Conservation (phyloP, 2,113 vertebrate species). For the Tachysurus fulvidraco region DNA sequence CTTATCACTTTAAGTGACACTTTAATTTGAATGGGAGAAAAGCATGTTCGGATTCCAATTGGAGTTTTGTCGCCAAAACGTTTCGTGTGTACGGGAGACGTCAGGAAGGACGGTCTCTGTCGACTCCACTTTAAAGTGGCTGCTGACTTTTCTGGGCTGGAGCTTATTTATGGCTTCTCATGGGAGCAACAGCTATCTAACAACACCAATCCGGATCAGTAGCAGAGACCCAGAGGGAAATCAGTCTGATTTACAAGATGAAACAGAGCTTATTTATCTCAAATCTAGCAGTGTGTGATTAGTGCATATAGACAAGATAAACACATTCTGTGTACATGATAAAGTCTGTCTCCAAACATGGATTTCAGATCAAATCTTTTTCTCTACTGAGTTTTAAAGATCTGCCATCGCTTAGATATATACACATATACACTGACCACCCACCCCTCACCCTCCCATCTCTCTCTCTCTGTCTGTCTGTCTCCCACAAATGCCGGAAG, state of each 20-base stretch:
- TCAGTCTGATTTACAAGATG: neutral
- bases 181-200: constrained; percentile 8
- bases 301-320: neutral
- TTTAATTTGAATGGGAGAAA: constrained; percentile 58
- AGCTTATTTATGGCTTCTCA: constrained; percentile 51
- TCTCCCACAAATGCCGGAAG: too few relatives aligned
- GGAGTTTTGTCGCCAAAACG: constrained; percentile 9
- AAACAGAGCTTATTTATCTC: neutral
- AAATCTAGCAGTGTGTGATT: constrained; percentile 4
- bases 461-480: too few relatives aligned
- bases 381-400: neutral
- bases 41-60: constrained; percentile 44
- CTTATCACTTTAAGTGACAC: constrained; percentile 60
- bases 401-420: neutral
- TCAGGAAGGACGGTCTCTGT: constrained; percentile 57
- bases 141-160: constrained; percentile 42
- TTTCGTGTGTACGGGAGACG: constrained; percentile 50
- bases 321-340: neutral
- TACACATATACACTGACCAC: neutral
- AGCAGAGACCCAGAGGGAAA: neutral
- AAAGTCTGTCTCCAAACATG: neutral
- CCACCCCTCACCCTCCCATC: too few relatives aligned
- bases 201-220: neutral
- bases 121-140: constrained; percentile 44
- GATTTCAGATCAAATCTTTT: neutral